phyloP scores from a whole-genome alignment of 1,140 invertebrate genomes.

The Bombus sylvicola region DNA sequence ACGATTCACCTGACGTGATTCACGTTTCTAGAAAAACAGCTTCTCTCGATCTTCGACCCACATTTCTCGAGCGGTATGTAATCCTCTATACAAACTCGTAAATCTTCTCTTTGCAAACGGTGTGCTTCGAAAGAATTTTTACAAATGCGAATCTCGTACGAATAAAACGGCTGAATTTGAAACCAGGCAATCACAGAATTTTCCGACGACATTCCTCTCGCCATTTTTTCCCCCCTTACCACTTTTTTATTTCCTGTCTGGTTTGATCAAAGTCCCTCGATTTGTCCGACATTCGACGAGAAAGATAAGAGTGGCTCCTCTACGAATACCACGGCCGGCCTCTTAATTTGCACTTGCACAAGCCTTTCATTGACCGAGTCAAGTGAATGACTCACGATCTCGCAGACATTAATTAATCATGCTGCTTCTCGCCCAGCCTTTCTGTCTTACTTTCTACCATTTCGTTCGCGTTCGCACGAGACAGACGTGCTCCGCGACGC shows the following conservation, averaged over 20 bases:
- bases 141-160: too few relatives aligned
- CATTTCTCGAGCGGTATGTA: conserved; percentile 14
- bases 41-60: neutral
- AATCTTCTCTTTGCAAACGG: neutral
- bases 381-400: conserved; percentile 33
- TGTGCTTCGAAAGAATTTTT: neutral
- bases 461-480: neutral
- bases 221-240: neutral
- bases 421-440: conserved; percentile 13
- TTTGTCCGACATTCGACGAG: neutral
- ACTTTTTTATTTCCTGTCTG: neutral
- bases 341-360: conserved; percentile 51
- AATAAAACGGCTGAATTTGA: neutral
- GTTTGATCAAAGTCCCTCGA: neutral
- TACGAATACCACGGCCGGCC: conserved; percentile 26
- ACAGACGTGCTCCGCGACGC: neutral
- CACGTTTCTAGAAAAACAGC: conserved; percentile 17
- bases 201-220: too few relatives aligned
- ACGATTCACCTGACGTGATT: conserved; percentile 38
- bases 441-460: conserved; percentile 17
- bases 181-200: neutral
- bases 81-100: neutral
- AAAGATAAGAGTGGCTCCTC: neutral
- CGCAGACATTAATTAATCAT: conserved; percentile 43
- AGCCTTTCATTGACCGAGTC: conserved; percentile 45